Conservation (phyloP, 2,888 invertebrate species). For the Pollenia angustigena region DNA sequence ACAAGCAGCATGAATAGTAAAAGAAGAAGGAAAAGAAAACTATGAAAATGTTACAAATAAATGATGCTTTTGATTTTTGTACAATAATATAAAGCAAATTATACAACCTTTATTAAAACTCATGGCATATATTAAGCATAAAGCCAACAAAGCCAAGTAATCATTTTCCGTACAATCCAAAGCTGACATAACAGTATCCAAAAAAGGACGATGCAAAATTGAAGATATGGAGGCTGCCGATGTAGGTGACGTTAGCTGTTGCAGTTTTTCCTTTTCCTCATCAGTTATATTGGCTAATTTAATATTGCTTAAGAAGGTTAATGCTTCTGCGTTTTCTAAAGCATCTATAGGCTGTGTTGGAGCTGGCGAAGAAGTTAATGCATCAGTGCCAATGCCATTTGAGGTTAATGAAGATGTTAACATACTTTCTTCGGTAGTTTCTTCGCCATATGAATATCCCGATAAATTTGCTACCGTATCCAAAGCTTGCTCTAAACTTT, state of each 20-base stretch:
- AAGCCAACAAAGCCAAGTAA: slow-evolving; percentile 95
- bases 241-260: slow-evolving; percentile 77
- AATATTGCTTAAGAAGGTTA: slow-evolving; percentile 43
- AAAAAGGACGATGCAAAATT: slow-evolving; percentile 86
- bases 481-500: slow-evolving; percentile 91
- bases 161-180: slow-evolving; percentile 96
- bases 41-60: slow-evolving; percentile 59
- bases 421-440: slow-evolving; percentile 76
- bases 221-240: slow-evolving; percentile 74
- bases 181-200: slow-evolving; percentile 94
- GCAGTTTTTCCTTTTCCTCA: slow-evolving; percentile 92
- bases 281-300: slow-evolving; percentile 92
- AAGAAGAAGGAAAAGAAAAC: slow-evolving; percentile 57
- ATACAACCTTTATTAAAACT: slow-evolving; percentile 94
- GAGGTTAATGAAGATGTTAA: slow-evolving; percentile 40
- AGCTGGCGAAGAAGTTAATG: slow-evolving; percentile 73
- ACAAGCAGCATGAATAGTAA: slow-evolving; percentile 72
- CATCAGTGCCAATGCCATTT: slow-evolving; percentile 42
- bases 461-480: slow-evolving; percentile 84
- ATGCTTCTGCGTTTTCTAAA: slow-evolving; percentile 69
- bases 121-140: slow-evolving; percentile 96
- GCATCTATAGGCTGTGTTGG: slow-evolving; percentile 71
- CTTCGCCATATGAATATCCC: slow-evolving; percentile 76
- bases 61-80: slow-evolving; percentile 76
- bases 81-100: slow-evolving; percentile 2